Evolutionary conservation across 2,113 vertebrate genomes (phyloP), one percentile per base, ranked within the genome.

Genomic region (Rhizomys pruinosus): DNA sequence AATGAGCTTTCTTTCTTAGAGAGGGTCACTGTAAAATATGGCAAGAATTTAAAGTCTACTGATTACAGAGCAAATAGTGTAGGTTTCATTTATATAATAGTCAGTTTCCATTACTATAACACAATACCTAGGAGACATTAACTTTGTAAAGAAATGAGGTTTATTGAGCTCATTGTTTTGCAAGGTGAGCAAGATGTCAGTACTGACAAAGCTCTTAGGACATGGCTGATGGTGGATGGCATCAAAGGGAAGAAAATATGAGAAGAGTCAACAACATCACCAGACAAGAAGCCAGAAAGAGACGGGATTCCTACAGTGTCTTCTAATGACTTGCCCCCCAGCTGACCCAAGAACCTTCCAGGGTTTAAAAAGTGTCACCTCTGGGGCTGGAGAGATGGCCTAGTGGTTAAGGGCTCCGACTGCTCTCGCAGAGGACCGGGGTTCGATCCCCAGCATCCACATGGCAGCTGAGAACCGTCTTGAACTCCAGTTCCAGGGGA

Each of bases 11-110:
- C 44, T 91, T 95, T 95, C 44, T 47, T 25, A 44, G 29, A 22
- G 20, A 91, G 15, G 11, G 19, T 85, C 90, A 82, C 19, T 92
- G 73, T 73, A 39, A 92, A 89, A 94, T 55, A 29, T 17, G 66
- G 13, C 68, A 81, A 69, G 34, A 20, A 87, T 11, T 76, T 52
- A 80, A 84, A 82, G 47, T 73, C 61, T 29, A 71, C 2, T 44
- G 9, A 92, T 71, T 85, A 61, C 66, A 96, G 90, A 81, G 13
- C 20, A 91, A 12, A 19, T 76, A 52, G n/a, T 89, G 84, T 91
- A 82, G 22, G 23, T 79, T 95, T 79, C 32, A 92, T 20, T 59
- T 76, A 34, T 47, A 11, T 64, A 27, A 52, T 42, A 92, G 91
- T 47, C 32, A 37, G 20, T 71, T 84, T 37, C 72, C 27, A 17